Conservation (phyloP, 2,888 invertebrate species). For the Tetropium fuscum region DNA sequence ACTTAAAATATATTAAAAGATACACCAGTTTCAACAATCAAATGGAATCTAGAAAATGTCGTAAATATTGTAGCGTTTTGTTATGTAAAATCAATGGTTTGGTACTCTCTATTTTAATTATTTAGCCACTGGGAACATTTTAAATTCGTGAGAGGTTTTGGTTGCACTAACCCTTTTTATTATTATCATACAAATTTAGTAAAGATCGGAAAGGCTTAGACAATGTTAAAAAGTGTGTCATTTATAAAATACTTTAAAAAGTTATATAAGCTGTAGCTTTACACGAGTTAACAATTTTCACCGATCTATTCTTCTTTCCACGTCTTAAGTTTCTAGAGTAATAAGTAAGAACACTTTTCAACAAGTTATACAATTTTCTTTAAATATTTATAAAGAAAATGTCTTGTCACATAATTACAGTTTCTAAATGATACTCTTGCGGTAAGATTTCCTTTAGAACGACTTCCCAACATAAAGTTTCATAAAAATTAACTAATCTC, state of each 20-base stretch:
- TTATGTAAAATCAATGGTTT: no score
- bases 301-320: conserved; percentile 1
- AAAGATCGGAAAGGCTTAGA: conserved; percentile 10
- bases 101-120: no score
- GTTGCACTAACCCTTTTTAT: conserved; percentile 1
- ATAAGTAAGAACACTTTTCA: conserved; percentile 5
- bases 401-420: conserved; percentile 7
- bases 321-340: conserved; percentile 1
- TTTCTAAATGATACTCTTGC: not conserved
- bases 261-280: conserved; percentile 10
- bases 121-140: no score
- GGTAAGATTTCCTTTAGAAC: not conserved
- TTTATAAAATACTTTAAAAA: conserved; percentile 4
- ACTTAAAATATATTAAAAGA: no score
- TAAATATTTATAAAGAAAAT: conserved; percentile 8
- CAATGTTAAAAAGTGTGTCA: conserved; percentile 7
- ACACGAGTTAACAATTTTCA: conserved; percentile 8
- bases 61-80: no score
- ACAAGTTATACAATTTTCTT: conserved; percentile 3
- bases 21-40: no score
- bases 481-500: no score
- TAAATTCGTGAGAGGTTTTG: not conserved
- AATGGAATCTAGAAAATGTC: no score
- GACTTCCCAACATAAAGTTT: no score
- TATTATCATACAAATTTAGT: not conserved